Evolutionary conservation across 1,140 invertebrate genomes (phyloP), one percentile per base, ranked within the genome.

Genomic region (Pectinophora gossypiella): DNA sequence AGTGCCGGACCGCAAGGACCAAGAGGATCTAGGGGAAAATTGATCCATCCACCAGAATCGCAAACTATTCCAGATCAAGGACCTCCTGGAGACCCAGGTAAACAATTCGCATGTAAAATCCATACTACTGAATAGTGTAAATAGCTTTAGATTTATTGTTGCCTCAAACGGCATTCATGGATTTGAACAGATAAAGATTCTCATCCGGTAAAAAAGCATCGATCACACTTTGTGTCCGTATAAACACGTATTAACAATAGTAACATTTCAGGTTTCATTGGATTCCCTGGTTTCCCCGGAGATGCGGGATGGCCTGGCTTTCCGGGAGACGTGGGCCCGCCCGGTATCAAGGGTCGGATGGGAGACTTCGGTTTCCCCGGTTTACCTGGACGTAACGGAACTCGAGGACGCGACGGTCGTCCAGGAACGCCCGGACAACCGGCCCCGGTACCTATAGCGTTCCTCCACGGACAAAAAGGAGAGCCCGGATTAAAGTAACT

Each of bases 341-440:
- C 61, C 27, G 91, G 91, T 13, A 42, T 90, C 2, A 93, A 92
- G 84, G 93, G 93, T 58, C 89, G 91, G 69, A 82, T 80, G 51
- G 93, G 93, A 62, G 85, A 90, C 38, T 91, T 92, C 54, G 93
- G 93, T 82, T 54, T 64, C 10, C 71, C 89, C 9, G 93, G 93
- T 18, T 59, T 67, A 19, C 87, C 88, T 7, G 93, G 93, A 19
- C 69, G 66, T 3, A 85, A 70, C 35, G 89, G 89, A 13, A 43
- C 86, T 6, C 59, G 76, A 40, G 89, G 89, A 21, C 49, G 54
- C 1, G 89, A 92, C 54, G 93, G 94, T 7, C 64, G 72, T 19
- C 88, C 89, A 13, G 94, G 94, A 40, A 54, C 76, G 16, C 82
- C 82, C 1, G 82, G 82, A 6, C 51, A 36, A 27, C 47, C 58